These are phyloP conservation scores for Drosophila ambigua DNA, from an alignment of 1,140 invertebrate genomes.

Conservation along the genomic window DNA sequence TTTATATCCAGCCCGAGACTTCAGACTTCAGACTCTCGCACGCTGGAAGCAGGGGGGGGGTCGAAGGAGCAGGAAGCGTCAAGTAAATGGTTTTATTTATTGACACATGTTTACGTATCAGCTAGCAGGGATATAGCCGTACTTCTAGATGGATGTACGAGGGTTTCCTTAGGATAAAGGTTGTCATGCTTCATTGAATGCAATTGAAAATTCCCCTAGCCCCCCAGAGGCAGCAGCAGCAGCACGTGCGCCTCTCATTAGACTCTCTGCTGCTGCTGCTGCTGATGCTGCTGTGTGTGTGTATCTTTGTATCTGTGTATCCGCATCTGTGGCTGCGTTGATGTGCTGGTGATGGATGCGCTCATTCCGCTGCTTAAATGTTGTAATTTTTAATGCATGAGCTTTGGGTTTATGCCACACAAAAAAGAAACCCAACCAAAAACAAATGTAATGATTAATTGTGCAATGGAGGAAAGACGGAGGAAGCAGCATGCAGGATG, in stretches of 20 bases:
- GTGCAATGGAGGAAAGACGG: slow-evolving; percentile 17
- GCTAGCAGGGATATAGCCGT: slow-evolving; percentile 14
- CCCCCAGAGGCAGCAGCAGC: not conserved
- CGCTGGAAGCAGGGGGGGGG: not conserved
- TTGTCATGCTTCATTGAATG: slow-evolving; percentile 76
- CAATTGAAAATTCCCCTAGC: slow-evolving; percentile 45
- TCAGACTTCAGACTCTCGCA: slow-evolving; percentile 24
- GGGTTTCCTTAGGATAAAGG: slow-evolving; percentile 35
- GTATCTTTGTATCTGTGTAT: slow-evolving; percentile 11
- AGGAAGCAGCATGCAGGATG: slow-evolving; percentile 1
- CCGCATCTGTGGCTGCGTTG: not conserved
- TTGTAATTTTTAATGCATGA: slow-evolving; percentile 52
- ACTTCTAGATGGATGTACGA: slow-evolving; percentile 5
- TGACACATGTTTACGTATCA: slow-evolving; percentile 77
- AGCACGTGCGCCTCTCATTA: slow-evolving; percentile 50
- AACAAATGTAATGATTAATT: slow-evolving; percentile 59
- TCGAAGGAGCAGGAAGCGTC: slow-evolving; percentile 17
- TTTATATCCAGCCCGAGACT: slow-evolving; percentile 57
- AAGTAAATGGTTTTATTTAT: slow-evolving; percentile 81
- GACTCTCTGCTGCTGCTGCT: not conserved
- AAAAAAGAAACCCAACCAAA: slow-evolving; percentile 8
- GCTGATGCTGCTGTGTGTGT: not conserved
- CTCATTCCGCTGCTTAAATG: slow-evolving; percentile 45
- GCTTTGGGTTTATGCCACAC: not conserved
- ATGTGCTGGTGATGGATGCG: slow-evolving; percentile 41